Conservation (phyloP, 2,888 invertebrate genomes). For the Drosophila anomelani region DNA sequence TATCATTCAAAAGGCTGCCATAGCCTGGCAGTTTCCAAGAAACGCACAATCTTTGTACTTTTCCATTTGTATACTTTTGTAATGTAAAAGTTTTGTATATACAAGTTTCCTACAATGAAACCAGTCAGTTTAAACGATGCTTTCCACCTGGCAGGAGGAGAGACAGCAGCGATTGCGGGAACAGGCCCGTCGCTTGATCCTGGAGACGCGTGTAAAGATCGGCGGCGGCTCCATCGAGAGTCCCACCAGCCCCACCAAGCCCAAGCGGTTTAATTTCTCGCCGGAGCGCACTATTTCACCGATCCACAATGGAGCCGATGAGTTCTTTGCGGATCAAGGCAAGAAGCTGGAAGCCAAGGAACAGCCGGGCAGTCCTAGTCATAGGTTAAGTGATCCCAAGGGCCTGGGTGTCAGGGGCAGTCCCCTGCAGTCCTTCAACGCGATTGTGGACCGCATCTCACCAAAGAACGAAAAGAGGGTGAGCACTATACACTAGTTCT, state of each 20-base stretch:
- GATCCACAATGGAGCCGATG: slow-evolving; percentile 81
- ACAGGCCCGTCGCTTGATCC: slow-evolving; percentile 94
- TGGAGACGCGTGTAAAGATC: slow-evolving; percentile 89
- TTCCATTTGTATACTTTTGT: slow-evolving; percentile 14
- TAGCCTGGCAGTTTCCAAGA: neutral
- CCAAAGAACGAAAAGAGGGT: slow-evolving; percentile 89
- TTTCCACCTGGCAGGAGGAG: slow-evolving; percentile 88
- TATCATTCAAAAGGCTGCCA: neutral
- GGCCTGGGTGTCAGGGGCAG: slow-evolving; percentile 86
- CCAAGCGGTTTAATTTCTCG: slow-evolving; percentile 83
- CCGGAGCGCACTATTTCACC: slow-evolving; percentile 84
- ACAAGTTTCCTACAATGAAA: neutral
- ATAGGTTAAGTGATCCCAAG: slow-evolving; percentile 82
- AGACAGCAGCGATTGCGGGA: slow-evolving; percentile 94
- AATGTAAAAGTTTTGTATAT: neutral
- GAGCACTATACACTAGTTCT: slow-evolving; percentile 36
- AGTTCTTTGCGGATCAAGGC: slow-evolving; percentile 66
- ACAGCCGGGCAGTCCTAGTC: slow-evolving; percentile 81
- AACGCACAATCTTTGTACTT: neutral
- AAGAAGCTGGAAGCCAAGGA: slow-evolving; percentile 79
- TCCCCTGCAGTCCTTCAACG: slow-evolving; percentile 89
- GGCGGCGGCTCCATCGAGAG: slow-evolving; percentile 56
- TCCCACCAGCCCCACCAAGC: slow-evolving; percentile 83
- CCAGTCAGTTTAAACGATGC: neutral
- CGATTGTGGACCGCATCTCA: slow-evolving; percentile 89